Evolutionary conservation across 2,797 vertebrate genomes (phyloP).

Genomic region (Phylloscopus collybita): DNA sequence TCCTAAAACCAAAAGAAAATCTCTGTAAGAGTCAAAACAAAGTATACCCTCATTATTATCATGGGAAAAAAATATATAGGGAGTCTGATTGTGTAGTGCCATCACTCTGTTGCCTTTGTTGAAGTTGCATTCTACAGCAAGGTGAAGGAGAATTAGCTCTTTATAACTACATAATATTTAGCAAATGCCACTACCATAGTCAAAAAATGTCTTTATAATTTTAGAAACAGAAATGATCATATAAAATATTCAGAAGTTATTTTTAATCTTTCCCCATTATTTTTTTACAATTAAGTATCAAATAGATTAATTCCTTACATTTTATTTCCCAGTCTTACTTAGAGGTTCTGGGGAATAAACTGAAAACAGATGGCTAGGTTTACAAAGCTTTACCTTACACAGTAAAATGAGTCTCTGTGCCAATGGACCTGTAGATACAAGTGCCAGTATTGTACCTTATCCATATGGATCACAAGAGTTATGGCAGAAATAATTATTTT

Average conservation of each 20-base stretch:
- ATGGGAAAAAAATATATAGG: background rate
- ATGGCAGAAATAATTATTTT: conserved; percentile 57
- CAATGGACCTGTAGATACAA: conserved; percentile 73
- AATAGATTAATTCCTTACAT: background rate
- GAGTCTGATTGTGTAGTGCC: background rate
- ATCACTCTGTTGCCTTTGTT: background rate
- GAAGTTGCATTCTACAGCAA: background rate
- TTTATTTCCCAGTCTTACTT: conserved; percentile 34
- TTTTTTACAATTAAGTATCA: background rate
- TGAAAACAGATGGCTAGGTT: conserved; percentile 71
- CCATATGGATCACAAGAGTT: conserved; percentile 72
- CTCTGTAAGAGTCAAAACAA: background rate
- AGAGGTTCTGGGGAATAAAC: conserved; percentile 26
- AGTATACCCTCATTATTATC: background rate
- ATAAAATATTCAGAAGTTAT: background rate
- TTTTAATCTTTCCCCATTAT: background rate
- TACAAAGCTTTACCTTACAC: conserved; percentile 65
- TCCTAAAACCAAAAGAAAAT: background rate
- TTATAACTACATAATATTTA: background rate
- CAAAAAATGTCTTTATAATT: background rate
- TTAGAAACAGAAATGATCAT: background rate
- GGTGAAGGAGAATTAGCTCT: background rate
- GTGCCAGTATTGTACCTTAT: conserved; percentile 72
- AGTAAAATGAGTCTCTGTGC: conserved; percentile 64
- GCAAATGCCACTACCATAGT: background rate